Evolutionary conservation across 2,888 invertebrate genomes (phyloP), one percentile per base, ranked within the genome.

Genomic region (Ptychoptera albimana): DNA sequence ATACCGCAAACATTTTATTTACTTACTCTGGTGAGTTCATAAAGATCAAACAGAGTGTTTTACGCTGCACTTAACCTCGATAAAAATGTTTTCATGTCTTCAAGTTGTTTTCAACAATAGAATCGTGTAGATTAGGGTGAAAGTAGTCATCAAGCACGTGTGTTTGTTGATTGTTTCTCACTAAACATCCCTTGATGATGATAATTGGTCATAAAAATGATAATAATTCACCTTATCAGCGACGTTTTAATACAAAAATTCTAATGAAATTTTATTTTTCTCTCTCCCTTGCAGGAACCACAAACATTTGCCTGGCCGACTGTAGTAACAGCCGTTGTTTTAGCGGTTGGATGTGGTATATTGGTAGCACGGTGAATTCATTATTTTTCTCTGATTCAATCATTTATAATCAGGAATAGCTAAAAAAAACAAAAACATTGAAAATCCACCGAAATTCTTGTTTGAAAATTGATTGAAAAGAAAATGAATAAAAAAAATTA

Each of bases 311-410:
- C 60, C 46, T 65, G 65, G 65, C 65, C 65, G 47, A 63, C 65
- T 39, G 63, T 65, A 48, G 62, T 66, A 14, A 62, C 66, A 43
- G 63, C 64, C 2, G 61, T 66, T 42, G 63, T 65, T 39, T 56
- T 65, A 47, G 65, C 65, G 50, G 63, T 65, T 55, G 65, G 65
- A 43, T 65, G 64, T 54, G 65, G 64, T 43, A 63, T 63, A 49
- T 59, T 66, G 45, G 66, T 63, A 43, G 60, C 65, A 47, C 65
- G 65, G 60, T 65, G 62, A 65, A 58, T 57, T 38, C 2, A 37
- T 39, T 16, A 38, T 40, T n/a, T 12, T 29, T 15, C 36, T 11
- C 30, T 43, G 4, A 34, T 34, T n/a, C n/a, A 6, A 34, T 34
- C 8, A 34, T 34, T 34, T n/a, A 34, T 23, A 23, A 23, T 5